phyloP scores from a whole-genome alignment of 2,113 vertebrate species.

The Rynchops niger region DNA sequence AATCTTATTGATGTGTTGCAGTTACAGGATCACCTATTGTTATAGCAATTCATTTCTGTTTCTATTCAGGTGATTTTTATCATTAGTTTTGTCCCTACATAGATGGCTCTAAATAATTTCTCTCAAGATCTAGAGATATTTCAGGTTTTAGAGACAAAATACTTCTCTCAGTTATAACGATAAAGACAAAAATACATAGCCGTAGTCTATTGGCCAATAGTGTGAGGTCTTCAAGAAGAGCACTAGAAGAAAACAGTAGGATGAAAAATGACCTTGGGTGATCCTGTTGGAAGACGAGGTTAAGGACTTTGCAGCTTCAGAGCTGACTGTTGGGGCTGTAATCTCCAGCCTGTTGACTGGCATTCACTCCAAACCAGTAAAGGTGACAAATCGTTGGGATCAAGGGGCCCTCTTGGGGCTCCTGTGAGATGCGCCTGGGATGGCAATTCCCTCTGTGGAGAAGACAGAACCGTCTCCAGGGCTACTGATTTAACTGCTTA shows the following conservation, averaged over 20 bases:
- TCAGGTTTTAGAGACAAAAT: conserved; percentile 7
- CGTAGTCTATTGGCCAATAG: background rate
- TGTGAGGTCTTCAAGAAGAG: background rate
- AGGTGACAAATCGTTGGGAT: background rate
- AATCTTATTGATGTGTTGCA: conserved; percentile 2
- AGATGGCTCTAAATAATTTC: background rate
- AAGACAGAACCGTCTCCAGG: background rate
- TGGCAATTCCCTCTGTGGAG: background rate
- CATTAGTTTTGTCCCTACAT: background rate
- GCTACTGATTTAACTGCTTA: background rate
- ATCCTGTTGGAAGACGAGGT: background rate
- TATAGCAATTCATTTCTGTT: conserved; percentile 15
- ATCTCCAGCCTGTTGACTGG: background rate
- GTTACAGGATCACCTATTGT: conserved; percentile 14
- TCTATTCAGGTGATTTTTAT: background rate
- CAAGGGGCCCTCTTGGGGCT: background rate
- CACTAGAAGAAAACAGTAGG: background rate
- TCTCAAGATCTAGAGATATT: background rate
- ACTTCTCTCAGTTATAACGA: background rate
- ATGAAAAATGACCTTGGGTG: background rate
- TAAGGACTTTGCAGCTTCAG: background rate
- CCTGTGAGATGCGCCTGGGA: background rate
- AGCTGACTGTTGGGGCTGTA: background rate
- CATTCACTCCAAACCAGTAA: background rate
- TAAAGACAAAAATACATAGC: background rate